Evolutionary conservation across 2,888 invertebrate genomes (phyloP), one percentile per base, ranked within the genome.

Genomic region (Ischnus inquisitorius): DNA sequence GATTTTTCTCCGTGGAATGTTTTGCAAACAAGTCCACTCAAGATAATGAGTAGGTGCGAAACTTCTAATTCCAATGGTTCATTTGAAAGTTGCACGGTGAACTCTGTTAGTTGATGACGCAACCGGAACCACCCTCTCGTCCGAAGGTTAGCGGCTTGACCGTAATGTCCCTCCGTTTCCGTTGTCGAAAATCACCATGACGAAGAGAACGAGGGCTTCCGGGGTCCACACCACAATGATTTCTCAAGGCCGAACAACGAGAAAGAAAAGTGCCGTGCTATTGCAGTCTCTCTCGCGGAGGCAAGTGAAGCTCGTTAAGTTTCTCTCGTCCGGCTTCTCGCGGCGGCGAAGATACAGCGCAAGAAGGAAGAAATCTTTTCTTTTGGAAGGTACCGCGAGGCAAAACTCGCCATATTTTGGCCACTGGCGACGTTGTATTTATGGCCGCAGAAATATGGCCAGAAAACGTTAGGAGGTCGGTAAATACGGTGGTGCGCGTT

Each of bases 391-490:
- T 25, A 14, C 69, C 69, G 86, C 84, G 86, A 8, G 65, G n/a
- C 60, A 84, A 78, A 77, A 88, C 87, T 90, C 90, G 91, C 92
- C 91, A 92, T 92, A 92, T 92, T 91, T 89, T 93, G 93, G 90
- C 92, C 93, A 92, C 91, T 87, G 89, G 83, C 84, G 69, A 34
- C 89, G 88, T 80, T 90, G 91, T 91, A 92, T 92, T 93, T 92
- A 92, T 90, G 90, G 90, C 89, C 90, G 71, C 79, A 91, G 85
- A 90, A 92, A 91, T 92, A 93, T 92, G 93, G 90, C 88, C 91
- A 91, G 88, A 88, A 90, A 90, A 90, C 91, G 89, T 92, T 92
- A 92, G 92, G 91, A 90, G 90, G 90, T 92, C 91, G 87, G 87
- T 89, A 91, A 92, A 92, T 90, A 90, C 75, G 76, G 72, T 64